Conservation (phyloP, 2,888 invertebrate species). For the Hypomecis atomaria region DNA sequence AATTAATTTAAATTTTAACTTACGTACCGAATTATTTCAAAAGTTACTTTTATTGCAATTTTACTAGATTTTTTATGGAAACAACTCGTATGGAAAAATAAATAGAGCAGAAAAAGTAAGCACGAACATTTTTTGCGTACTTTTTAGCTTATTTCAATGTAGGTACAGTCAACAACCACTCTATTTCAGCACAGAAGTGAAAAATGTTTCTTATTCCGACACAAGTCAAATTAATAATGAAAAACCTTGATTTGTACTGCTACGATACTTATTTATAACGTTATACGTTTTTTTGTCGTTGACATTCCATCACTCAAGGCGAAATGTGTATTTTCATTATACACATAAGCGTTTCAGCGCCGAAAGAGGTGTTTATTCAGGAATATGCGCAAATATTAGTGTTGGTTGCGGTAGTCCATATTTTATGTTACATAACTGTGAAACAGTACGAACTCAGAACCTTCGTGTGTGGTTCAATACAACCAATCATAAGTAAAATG, state of each 20-base stretch:
- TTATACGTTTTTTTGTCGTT: constrained; percentile 2
- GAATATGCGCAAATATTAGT: constrained; percentile 24
- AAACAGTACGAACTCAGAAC: constrained; percentile 8
- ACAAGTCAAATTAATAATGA: background rate
- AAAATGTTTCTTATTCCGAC: too few species aligned
- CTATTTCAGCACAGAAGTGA: too few species aligned
- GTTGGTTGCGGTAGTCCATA: constrained; percentile 23
- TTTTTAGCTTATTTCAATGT: too few species aligned
- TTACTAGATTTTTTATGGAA: too few species aligned
- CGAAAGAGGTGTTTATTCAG: constrained; percentile 22
- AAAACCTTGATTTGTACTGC: background rate
- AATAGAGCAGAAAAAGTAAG: too few species aligned
- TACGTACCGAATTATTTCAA: too few species aligned
- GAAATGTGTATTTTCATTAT: constrained; percentile 22
- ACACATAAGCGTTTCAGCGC: constrained; percentile 15
- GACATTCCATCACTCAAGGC: constrained; percentile 16
- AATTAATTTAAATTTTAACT: too few species aligned
- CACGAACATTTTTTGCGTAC: too few species aligned
- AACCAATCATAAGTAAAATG: constrained; percentile 1
- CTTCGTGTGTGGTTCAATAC: background rate
- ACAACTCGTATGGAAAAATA: too few species aligned
- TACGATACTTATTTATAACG: background rate
- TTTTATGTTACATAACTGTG: constrained; percentile 9
- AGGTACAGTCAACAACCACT: too few species aligned
- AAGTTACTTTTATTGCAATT: too few species aligned